A percentile compares a stretch with the other conserved stretches of the same genome.
Conservation (phyloP, 2,113 vertebrate genomes). For the Carollia perspicillata region DNA sequence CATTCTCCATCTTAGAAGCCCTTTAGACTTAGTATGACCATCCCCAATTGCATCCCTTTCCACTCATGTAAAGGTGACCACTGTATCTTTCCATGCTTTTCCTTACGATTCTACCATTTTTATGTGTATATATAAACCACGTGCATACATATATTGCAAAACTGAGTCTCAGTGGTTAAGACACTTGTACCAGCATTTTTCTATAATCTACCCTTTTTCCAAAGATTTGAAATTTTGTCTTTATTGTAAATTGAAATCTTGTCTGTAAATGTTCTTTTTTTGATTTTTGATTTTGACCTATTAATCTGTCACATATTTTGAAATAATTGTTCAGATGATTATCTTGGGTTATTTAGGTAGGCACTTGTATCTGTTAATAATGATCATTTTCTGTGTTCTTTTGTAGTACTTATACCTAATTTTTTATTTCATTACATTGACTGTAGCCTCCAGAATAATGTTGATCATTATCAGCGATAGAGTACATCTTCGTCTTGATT, state of each 20-base stretch:
- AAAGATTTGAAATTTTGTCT: slow-evolving; percentile 12
- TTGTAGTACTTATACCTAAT: not conserved
- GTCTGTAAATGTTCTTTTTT: not conserved
- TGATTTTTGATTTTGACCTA: not conserved
- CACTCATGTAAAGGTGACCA: not conserved
- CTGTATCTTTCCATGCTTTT: not conserved
- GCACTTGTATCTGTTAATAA: not conserved
- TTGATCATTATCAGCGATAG: not conserved
- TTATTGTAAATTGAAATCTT: not conserved
- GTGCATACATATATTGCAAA: not conserved
- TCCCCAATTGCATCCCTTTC: not conserved
- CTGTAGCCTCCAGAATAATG: not conserved
- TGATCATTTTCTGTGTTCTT: not conserved
- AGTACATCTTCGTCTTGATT: not conserved
- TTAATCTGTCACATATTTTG: not conserved
- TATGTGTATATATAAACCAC: not conserved
- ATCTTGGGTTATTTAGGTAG: not conserved
- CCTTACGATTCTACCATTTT: not conserved
- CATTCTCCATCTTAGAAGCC: not conserved
- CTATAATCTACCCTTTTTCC: not conserved
- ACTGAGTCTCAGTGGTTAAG: not conserved
- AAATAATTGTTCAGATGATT: not conserved
- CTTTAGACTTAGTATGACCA: not conserved
- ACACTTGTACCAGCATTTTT: not conserved
- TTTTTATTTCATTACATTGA: not conserved